Base-by-base conservation (phyloP, 2,888 invertebrate species). In the Subacronicta megacephala region DNA sequence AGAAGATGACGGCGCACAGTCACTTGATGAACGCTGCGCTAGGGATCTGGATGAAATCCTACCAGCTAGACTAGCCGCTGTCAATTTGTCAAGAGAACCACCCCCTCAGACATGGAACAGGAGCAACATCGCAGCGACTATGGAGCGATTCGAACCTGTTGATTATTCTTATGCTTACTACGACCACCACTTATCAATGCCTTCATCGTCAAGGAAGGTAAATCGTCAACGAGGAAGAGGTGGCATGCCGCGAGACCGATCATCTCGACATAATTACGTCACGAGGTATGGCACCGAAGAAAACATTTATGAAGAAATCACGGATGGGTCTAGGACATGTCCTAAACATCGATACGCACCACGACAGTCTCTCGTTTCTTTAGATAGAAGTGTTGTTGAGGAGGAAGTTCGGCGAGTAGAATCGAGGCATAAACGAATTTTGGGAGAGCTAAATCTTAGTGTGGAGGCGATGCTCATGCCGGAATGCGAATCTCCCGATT, bases 391-490 rank as follows among this genome's bases (percentile, higher is more conserved):
- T 78, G 95, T 97, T 55, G 96, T 98, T 33, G 97, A 97, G 82
- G 97, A 97, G 86, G 98, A 98, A 90, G 96, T 97, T 51, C 95
- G 97, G 47, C 95, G 97, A 69, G 98, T 98, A 45, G 97, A 98
- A 87, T 96, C 96, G 66, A 95, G 97, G 54, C 98, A 98, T 90
- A 96, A 96, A 77, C 95, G 97, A 82, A 97, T 98, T 73, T 95
- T 98, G 66, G 98, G 97, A 40, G 97, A 98, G 88, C 93, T 98
- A 59, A 98, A 98, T 94, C 95, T 98, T 61, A 97, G 98, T 75
- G 97, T 97, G 40, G 98, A 98, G 91, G 98, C 97, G 41, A 98
- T 98, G 97, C 90, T 98, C 70, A 98, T 98, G 98, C 98, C 98
- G 15, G 96, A 96, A 80, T 95, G 95, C 65, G 95, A 95, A 90